Evolutionary conservation across 2,888 invertebrate genomes (phyloP).

Genomic region (Leuctra nigra): DNA sequence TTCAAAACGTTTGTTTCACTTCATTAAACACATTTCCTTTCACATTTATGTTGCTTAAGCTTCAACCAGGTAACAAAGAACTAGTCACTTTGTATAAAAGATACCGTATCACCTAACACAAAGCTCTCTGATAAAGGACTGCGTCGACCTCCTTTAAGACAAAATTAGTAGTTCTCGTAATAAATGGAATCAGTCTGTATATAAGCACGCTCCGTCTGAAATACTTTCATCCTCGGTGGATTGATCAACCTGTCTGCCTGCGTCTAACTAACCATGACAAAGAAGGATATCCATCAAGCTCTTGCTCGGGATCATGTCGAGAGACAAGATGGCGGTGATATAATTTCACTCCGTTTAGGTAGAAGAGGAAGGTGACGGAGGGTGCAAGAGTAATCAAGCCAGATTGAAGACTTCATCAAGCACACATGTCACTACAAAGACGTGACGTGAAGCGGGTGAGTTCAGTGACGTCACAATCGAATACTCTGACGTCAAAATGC

Average conservation of each 20-base stretch:
- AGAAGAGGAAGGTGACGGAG: neutral
- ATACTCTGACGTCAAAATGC: too few relatives aligned
- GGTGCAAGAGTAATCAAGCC: slow-evolving; percentile 6
- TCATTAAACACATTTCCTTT: too few relatives aligned
- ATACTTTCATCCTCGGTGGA: neutral
- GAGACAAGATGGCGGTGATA: neutral
- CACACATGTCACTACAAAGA: slow-evolving; percentile 12
- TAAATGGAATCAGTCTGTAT: neutral
- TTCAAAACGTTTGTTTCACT: too few relatives aligned
- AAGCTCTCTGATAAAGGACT: too few relatives aligned
- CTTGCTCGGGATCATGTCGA: neutral
- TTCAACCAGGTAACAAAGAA: too few relatives aligned
- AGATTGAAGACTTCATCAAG: slow-evolving; percentile 16
- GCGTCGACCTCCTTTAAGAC: neutral
- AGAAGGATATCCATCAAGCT: slow-evolving; percentile 13
- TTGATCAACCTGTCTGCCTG: slow-evolving; percentile 15
- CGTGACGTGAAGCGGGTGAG: neutral
- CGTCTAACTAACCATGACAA: slow-evolving; percentile 13
- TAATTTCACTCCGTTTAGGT: too few relatives aligned
- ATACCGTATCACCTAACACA: too few relatives aligned
- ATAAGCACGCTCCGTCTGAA: neutral
- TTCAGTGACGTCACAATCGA: too few relatives aligned
- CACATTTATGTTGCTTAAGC: too few relatives aligned
- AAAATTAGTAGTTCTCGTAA: neutral
- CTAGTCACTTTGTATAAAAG: too few relatives aligned